A percentile compares a stretch with the other conserved stretches of the same genome.
These are phyloP conservation scores for Zaprionus ghesquierei DNA, from an alignment of 1,140 invertebrate genomes.

Conservation along the genomic window DNA sequence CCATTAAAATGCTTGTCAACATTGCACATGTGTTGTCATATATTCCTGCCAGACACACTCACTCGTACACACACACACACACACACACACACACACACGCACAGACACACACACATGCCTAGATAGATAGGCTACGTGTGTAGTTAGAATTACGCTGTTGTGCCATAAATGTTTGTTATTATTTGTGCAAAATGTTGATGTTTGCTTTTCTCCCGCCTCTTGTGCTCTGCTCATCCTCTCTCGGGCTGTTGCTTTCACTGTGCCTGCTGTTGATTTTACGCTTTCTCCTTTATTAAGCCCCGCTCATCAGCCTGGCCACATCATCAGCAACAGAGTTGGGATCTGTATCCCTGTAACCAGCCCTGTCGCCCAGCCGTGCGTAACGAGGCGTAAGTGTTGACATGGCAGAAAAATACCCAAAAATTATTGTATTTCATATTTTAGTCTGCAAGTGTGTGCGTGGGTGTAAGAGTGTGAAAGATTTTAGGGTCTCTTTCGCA, in stretches of 20 bases:
- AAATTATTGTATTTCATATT: conserved; percentile 78
- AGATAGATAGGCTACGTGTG: conserved; percentile 49
- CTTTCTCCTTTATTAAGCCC: conserved; percentile 53
- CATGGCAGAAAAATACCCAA: conserved; percentile 69
- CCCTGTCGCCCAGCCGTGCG: conserved; percentile 49
- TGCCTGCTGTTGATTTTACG: conserved; percentile 50
- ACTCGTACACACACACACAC: conserved; percentile 7
- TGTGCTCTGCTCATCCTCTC: not conserved
- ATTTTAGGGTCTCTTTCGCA: not conserved
- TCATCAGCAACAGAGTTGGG: conserved; percentile 13
- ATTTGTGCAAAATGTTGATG: conserved; percentile 79
- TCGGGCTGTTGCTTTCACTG: conserved; percentile 10
- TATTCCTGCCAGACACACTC: conserved; percentile 41
- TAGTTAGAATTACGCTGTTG: conserved; percentile 58
- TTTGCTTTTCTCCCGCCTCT: conserved; percentile 73
- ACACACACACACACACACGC: not conserved
- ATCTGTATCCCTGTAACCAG: conserved; percentile 11
- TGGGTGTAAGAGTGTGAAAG: not conserved
- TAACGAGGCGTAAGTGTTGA: conserved; percentile 80
- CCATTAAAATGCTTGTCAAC: conserved; percentile 80
- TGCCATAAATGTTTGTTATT: conserved; percentile 71
- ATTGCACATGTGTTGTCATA: conserved; percentile 76
- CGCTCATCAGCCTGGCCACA: conserved; percentile 44
- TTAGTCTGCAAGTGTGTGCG: not conserved
- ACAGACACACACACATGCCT: conserved; percentile 28